Percentiles rank a stretch among this genome's conserved stretches.
Evolutionary conservation across 2,797 vertebrate species (phyloP).

Genomic region (Cossypha dichroa): DNA sequence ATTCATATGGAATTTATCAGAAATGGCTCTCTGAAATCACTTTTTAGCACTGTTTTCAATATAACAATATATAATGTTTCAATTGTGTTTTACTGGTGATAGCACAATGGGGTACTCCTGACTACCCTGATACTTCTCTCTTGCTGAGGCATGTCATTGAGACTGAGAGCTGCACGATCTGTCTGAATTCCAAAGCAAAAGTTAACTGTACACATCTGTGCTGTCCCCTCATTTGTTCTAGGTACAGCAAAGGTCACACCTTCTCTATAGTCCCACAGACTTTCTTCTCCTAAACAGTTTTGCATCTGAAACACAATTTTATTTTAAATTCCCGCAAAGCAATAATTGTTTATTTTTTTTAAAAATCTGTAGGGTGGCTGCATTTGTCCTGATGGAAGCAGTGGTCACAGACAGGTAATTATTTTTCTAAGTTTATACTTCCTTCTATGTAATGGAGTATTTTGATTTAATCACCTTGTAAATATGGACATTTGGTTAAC

Average conservation of each 20-base stretch:
- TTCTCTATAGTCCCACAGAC: not conserved
- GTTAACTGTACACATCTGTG: not conserved
- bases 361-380: slow-evolving; percentile 37
- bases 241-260: not conserved
- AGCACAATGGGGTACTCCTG: not conserved
- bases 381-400: slow-evolving; percentile 63
- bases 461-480: not conserved
- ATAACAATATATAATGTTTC: not conserved
- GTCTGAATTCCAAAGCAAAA: not conserved
- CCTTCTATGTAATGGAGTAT: not conserved
- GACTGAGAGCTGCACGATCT: not conserved
- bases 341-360: not conserved
- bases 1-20: not conserved
- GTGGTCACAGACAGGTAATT: slow-evolving; percentile 51
- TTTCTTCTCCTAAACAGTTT: not conserved
- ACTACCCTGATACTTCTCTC: not conserved
- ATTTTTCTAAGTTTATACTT: not conserved
- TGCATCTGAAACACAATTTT: not conserved
- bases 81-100: not conserved
- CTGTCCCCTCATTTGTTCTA: not conserved
- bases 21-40: not conserved
- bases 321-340: not conserved
- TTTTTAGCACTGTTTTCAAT: not conserved
- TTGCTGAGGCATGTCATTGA: not conserved
- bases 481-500: not conserved